These are phyloP conservation scores for Myotis yumanensis DNA, from an alignment of 2,113 vertebrate species.

Conservation along the genomic window DNA sequence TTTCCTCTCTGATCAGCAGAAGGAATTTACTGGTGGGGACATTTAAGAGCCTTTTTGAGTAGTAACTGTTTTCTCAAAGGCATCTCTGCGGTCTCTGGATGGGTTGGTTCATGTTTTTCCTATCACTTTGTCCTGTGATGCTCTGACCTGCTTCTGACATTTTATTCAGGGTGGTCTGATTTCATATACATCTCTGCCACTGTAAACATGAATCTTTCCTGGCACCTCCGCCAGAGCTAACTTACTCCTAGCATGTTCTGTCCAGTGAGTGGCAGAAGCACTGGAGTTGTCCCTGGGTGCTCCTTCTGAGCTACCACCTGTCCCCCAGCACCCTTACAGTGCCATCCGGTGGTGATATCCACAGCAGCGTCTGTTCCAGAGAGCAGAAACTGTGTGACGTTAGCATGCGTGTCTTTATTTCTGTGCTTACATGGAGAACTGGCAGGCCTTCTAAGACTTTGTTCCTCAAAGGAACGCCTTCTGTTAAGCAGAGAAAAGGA, in stretches of 20 bases:
- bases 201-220: background rate
- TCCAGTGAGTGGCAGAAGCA: background rate
- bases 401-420: background rate
- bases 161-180: background rate
- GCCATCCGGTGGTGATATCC: background rate
- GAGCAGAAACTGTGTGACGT: background rate
- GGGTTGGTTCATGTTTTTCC: background rate
- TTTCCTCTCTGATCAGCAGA: background rate
- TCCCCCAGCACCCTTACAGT: background rate
- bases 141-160: background rate
- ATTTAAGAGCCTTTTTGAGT: background rate
- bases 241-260: background rate
- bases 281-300: background rate
- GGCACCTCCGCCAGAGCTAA: background rate
- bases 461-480: background rate
- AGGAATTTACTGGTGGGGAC: background rate
- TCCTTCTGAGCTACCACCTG: background rate
- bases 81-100: background rate
- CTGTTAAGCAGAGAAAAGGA: constrained; percentile 34
- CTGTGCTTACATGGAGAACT: background rate
- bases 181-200: background rate
- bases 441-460: background rate
- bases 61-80: background rate
- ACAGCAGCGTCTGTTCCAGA: background rate
- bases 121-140: background rate